A percentile compares a stretch with the other conserved stretches of the same genome.
Evolutionary conservation across 2,113 vertebrate species (phyloP).

Genomic region (Odontesthes bonariensis): DNA sequence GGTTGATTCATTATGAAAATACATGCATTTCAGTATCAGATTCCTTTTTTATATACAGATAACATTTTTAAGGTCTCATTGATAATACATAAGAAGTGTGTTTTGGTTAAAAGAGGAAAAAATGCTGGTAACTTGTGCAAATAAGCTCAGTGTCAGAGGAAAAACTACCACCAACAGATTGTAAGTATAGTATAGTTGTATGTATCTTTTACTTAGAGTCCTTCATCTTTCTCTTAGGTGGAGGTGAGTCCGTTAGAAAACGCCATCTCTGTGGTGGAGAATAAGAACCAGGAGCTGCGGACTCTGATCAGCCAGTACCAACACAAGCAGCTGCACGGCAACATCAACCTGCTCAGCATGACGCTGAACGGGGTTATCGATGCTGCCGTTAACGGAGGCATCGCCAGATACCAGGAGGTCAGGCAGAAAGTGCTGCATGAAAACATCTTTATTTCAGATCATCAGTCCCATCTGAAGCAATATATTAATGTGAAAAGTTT

Average conservation of each 20-base stretch:
- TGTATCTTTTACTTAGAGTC: neutral
- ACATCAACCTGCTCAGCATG: constrained; percentile 99
- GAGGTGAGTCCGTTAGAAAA: constrained; percentile 98
- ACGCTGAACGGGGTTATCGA: constrained; percentile 98
- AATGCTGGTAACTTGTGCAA: neutral
- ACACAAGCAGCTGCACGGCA: constrained; percentile 94
- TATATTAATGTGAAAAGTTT: no score
- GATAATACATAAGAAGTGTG: no score
- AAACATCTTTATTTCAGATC: neutral
- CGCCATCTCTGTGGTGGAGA: constrained; percentile 96
- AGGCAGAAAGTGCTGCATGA: fast-evolving
- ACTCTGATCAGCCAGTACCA: constrained; percentile 97
- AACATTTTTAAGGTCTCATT: neutral
- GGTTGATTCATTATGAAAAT: no score
- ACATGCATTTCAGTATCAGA: no score
- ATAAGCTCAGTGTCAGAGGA: neutral
- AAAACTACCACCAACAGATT: neutral
- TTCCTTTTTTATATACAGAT: no score
- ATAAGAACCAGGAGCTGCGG: constrained; percentile 97
- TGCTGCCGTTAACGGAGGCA: constrained; percentile 95
- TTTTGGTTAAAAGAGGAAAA: neutral
- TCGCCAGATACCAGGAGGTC: constrained; percentile 98
- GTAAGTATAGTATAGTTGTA: no score
- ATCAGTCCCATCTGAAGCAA: neutral
- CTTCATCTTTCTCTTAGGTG: constrained; percentile 81